Percentiles rank a stretch among this genome's conserved stretches.
Evolutionary conservation across 2,797 vertebrate species (phyloP).

Genomic region (Sebastes matsubarae): DNA sequence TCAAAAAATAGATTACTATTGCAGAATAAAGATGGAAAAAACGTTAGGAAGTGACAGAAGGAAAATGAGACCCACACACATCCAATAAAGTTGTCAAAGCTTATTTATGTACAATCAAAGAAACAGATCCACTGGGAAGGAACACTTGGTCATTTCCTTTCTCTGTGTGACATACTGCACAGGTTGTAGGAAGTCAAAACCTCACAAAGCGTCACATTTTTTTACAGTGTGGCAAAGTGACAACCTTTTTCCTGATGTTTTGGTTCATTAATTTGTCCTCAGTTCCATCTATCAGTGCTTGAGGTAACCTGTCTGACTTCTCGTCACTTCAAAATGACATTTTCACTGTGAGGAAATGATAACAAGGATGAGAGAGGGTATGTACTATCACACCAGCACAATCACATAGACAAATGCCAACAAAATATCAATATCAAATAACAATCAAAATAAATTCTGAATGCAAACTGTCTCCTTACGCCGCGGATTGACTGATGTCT

Average conservation of each 20-base stretch:
- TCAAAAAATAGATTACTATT: conserved; percentile 5
- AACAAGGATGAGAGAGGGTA: neutral
- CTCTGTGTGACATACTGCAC: neutral
- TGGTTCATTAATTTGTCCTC: conserved; percentile 6
- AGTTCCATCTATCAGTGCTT: neutral
- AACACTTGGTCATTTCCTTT: neutral
- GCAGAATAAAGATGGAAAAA: conserved; percentile 42
- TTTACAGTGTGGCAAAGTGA: neutral
- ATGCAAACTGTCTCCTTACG: neutral
- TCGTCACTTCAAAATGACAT: conserved; percentile 7
- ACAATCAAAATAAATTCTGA: neutral
- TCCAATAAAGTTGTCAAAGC: conserved; percentile 30
- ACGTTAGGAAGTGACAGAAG: conserved; percentile 16
- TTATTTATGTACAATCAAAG: conserved; percentile 31
- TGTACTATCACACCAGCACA: neutral
- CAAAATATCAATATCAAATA: neutral
- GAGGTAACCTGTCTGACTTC: neutral
- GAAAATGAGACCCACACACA: conserved; percentile 33
- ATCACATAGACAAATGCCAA: neutral
- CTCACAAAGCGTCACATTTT: neutral
- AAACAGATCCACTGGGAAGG: neutral
- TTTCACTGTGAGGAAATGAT: neutral
- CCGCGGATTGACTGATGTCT: neutral
- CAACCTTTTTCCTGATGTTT: conserved; percentile 2
- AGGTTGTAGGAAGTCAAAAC: conserved; percentile 3